Conservation (phyloP, 2,113 vertebrate species). For the Paralichthys olivaceus region DNA sequence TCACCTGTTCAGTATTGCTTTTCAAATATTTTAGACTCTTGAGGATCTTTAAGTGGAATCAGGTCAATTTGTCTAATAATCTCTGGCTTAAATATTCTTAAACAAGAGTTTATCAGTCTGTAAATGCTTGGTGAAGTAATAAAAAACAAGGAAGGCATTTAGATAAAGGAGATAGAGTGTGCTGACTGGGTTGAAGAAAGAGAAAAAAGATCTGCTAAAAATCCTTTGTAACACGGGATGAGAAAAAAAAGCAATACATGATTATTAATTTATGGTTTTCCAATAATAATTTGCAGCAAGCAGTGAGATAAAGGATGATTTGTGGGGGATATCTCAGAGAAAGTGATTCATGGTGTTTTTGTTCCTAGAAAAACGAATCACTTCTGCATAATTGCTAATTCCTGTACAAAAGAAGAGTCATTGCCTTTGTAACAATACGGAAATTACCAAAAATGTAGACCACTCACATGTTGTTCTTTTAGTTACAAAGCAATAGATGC, state of each 20-base stretch:
- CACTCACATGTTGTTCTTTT: neutral
- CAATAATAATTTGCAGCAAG: neutral
- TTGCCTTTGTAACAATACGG: neutral
- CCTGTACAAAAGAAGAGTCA: neutral
- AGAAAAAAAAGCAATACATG: neutral
- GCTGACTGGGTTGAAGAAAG: no score
- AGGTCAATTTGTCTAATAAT: slow-evolving; percentile 31
- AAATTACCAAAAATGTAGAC: neutral
- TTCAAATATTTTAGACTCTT: neutral
- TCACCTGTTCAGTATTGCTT: slow-evolving; percentile 5
- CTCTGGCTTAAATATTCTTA: slow-evolving; percentile 16
- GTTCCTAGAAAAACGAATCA: neutral
- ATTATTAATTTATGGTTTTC: neutral
- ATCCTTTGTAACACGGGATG: no score
- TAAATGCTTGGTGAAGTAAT: neutral
- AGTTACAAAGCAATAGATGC: neutral
- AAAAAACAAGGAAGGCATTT: slow-evolving; percentile 4
- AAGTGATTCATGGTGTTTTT: neutral
- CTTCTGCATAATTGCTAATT: neutral
- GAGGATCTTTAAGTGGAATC: neutral
- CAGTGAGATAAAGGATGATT: neutral
- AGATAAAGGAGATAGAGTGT: neutral
- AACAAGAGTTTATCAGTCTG: slow-evolving; percentile 27
- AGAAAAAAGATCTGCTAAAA: no score
- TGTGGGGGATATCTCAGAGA: neutral